phyloP scores from a whole-genome alignment of 2,797 vertebrate genomes.

The Apodemus agrarius region DNA sequence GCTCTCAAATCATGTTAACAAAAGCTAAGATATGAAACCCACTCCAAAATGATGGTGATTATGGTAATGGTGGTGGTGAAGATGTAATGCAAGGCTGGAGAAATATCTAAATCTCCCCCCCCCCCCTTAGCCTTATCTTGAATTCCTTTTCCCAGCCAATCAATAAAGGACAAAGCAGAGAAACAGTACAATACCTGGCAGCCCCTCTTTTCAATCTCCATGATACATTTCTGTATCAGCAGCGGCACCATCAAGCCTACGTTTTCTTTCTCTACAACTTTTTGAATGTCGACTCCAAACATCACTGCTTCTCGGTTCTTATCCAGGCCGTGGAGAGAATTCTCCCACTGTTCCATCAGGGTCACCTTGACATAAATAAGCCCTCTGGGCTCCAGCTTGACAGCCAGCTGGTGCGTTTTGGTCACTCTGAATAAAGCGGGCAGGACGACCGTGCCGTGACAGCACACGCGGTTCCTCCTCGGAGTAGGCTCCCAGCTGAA shows the following conservation, averaged over 20 bases:
- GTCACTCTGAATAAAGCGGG: slow-evolving; percentile 95
- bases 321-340: slow-evolving; percentile 91
- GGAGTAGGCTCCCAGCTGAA: slow-evolving; percentile 98
- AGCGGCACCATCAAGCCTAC: slow-evolving; percentile 94
- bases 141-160: slow-evolving; percentile 17
- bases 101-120: background rate
- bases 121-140: background rate
- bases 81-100: background rate
- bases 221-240: slow-evolving; percentile 96
- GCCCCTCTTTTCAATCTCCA: slow-evolving; percentile 97
- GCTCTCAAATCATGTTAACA: background rate
- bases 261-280: slow-evolving; percentile 95
- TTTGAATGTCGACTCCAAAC: slow-evolving; percentile 95
- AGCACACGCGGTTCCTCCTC: slow-evolving; percentile 94
- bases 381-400: slow-evolving; percentile 96
- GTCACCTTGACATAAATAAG: slow-evolving; percentile 98
- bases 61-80: no score
- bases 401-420: slow-evolving; percentile 94
- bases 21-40: slow-evolving; percentile 21
- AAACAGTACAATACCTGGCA: slow-evolving; percentile 92
- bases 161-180: slow-evolving; percentile 12
- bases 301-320: slow-evolving; percentile 90
- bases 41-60: background rate
- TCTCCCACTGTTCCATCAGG: slow-evolving; percentile 98
- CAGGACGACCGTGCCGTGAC: slow-evolving; percentile 95